A percentile compares a stretch with the other conserved stretches of the same genome.
These are phyloP conservation scores for Ophion slaviceki DNA, from an alignment of 2,888 invertebrate genomes.

Conservation along the genomic window DNA sequence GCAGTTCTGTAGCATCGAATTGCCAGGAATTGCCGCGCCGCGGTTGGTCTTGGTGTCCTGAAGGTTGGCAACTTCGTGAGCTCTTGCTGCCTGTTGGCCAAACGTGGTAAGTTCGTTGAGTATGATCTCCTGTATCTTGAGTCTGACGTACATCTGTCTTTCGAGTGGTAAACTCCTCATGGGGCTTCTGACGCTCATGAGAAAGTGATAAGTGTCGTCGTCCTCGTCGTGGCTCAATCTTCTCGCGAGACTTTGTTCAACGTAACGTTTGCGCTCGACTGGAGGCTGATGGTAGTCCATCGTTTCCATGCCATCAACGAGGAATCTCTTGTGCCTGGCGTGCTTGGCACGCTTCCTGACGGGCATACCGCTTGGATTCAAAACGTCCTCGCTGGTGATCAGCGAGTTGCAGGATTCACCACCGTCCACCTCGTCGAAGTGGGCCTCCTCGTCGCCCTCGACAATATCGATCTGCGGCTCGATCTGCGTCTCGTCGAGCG, in stretches of 20 bases:
- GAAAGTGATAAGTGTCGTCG: slow-evolving; percentile 77
- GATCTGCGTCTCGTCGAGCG: slow-evolving; percentile 75
- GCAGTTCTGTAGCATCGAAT: slow-evolving; percentile 62
- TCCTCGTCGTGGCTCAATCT: slow-evolving; percentile 72
- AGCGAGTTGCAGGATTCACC: slow-evolving; percentile 76
- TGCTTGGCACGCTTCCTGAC: slow-evolving; percentile 71
- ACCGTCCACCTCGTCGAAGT: slow-evolving; percentile 74
- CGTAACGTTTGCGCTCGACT: slow-evolving; percentile 73
- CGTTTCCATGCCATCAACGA: slow-evolving; percentile 70
- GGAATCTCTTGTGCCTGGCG: slow-evolving; percentile 69
- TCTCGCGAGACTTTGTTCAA: slow-evolving; percentile 70
- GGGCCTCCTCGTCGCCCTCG: slow-evolving; percentile 76
- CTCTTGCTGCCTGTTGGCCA: slow-evolving; percentile 69
- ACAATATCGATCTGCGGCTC: slow-evolving; percentile 77
- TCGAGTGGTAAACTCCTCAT: slow-evolving; percentile 75
- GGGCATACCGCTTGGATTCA: slow-evolving; percentile 72
- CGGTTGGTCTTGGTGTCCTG: slow-evolving; percentile 70
- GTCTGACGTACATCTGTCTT: slow-evolving; percentile 75
- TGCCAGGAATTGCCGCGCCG: slow-evolving; percentile 24
- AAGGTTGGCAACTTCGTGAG: slow-evolving; percentile 62
- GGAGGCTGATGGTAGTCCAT: slow-evolving; percentile 71
- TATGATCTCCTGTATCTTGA: slow-evolving; percentile 76
- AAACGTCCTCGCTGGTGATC: slow-evolving; percentile 73
- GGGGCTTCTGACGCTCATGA: slow-evolving; percentile 76
- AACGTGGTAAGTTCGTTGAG: slow-evolving; percentile 75